Evolutionary conservation across 2,113 vertebrate species (phyloP).

Genomic region (Pandion haliaetus): DNA sequence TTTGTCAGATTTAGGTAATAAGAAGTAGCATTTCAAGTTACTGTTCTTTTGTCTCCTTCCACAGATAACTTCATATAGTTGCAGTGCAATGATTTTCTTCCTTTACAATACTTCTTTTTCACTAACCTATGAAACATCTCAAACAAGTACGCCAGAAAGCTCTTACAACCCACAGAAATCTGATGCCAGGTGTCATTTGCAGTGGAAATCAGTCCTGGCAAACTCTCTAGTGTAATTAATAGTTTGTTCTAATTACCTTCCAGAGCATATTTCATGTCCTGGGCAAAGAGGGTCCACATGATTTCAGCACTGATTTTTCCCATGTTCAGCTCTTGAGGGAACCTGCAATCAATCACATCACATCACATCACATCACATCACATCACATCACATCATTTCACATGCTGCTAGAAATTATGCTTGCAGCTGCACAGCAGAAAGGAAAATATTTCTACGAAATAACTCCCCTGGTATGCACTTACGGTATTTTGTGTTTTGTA

Average conservation of each 20-base stretch:
- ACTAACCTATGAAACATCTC: not conserved
- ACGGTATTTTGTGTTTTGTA: not conserved
- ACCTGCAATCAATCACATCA: slow-evolving; percentile 78
- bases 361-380: slow-evolving; percentile 5
- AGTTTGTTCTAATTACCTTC: slow-evolving; percentile 81
- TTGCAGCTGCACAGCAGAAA: not conserved
- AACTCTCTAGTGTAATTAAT: not conserved
- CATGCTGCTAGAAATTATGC: not conserved
- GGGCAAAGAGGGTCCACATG: slow-evolving; percentile 91
- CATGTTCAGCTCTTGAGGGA: slow-evolving; percentile 94
- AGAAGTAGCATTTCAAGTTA: not conserved
- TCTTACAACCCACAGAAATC: not conserved
- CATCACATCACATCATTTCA: slow-evolving; percentile 34
- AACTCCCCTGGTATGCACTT: not conserved
- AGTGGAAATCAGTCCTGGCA: not conserved
- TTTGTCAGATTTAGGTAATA: not conserved
- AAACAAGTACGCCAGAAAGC: not conserved
- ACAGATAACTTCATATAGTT: not conserved
- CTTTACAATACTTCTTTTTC: not conserved
- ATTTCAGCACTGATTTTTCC: slow-evolving; percentile 92
- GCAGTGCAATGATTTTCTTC: not conserved
- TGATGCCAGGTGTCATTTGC: not conserved
- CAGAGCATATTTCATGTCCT: slow-evolving; percentile 95
- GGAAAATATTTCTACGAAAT: not conserved
- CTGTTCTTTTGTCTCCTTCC: not conserved